Base-by-base conservation (phyloP, 2,888 invertebrate species). In the Ophion ellenae region DNA sequence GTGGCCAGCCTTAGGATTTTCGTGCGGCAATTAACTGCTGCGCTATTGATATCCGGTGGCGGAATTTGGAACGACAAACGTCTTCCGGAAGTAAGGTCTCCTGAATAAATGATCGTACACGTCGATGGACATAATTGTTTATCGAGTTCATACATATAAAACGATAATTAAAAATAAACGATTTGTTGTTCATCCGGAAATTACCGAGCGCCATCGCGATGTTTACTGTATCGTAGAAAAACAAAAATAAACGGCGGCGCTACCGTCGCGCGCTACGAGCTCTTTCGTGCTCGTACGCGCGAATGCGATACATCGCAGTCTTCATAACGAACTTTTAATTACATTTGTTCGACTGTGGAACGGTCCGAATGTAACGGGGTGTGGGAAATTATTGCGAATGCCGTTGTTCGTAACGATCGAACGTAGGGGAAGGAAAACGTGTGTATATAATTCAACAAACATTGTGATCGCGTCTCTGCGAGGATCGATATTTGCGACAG, bases 401-500 rank as follows among this genome's bases (percentile, higher is more conserved):
- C 17, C 3, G 28, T 57, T 57, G 28, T 71, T 57, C 57, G 57
- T 71, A 57, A 71, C n/a, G 32, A 71, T 71, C 28, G 61, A 61
- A 59, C 4, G n/a, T 11, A 40, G 14, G 53, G 40, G 20, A 59
- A 67, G 32, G 67, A 66, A 40, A 24, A 11, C 7, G 36, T 11
- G 24, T 20, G 28, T 53, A 45, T 36, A 45, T 32, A 28, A 63
- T 14, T 79, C 78, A 79, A 67, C 71, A 61, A 67, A 79, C 79
- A 36, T 71, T 87, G 61, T 85, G 87, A 11, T 92, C 92, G 77
- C 90, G 90, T 81, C 91, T 93, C 78, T 94, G 94, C 2, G 93
- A 91, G 84, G 92, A 90, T 84, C 94, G 95, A 89, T 96, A 96
- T 91, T 96, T 97, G 84, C 95, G 95, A 90, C 97, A 97, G 5